Evolutionary conservation across 2,888 invertebrate species (phyloP), one percentile per base, ranked within the genome.

Genomic region (Ashinkailepas kermadecensis): DNA sequence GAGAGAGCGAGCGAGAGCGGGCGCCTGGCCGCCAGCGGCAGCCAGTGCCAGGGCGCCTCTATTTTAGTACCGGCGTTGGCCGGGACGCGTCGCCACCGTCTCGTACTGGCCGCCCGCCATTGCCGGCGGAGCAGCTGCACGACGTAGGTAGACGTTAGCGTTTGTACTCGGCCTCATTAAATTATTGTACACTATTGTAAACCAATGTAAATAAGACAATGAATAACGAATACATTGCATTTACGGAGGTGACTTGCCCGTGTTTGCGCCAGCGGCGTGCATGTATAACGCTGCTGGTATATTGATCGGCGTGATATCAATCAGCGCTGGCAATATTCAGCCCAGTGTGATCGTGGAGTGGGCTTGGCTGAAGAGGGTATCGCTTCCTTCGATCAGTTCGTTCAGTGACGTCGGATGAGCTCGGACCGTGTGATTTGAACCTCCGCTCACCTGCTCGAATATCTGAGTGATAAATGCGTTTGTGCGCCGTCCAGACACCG

Each of bases 121-220:
- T 39, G 39, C 39, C 4, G 39, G 39, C 39, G 54, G 39, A 15
- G 70, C 70, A 12, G 21, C 70, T 15, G 70, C 70, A 70, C 54
- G 39, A n/a, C 12, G 70, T 11, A 39, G 18, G 54, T 70, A 70
- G 70, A 39, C 70, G 39, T 6, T 70, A 70, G 70, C 54, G 70
- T 70, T 70, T 70, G 70, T 70, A 70, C 70, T 70, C 70, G 70
- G 70, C 70, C 70, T 25, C 70, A 25, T 25, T 70, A 70, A 70
- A 70, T 70, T 70, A 70, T 70, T 70, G 70, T 70, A 70, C 70
- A 70, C 70, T 70, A 70, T 70, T 70, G 70, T 70, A 70, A 70
- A 70, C 70, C 70, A 70, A 70, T 70, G 70, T 70, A 70, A 70
- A 70, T 70, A 70, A 70, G 70, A 70, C 70, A 70, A 70, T 70